phyloP scores from a whole-genome alignment of 2,888 invertebrate genomes.

The Fabriciana adippe region DNA sequence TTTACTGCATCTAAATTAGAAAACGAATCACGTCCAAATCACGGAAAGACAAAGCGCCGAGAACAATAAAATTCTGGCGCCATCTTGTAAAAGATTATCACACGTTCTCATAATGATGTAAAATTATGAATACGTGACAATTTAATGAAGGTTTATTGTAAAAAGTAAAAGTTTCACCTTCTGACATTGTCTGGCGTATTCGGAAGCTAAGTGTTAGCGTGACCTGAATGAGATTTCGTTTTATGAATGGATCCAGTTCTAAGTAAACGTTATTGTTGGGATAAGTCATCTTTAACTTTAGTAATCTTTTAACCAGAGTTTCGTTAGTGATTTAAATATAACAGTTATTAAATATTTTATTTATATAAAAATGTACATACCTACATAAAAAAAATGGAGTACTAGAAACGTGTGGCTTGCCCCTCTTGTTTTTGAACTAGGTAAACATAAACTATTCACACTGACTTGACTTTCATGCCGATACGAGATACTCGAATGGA shows the following conservation, averaged over 20 bases:
- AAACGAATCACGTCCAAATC: constrained; percentile 42
- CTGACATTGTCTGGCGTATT: constrained; percentile 61
- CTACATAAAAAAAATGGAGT: too few relatives aligned
- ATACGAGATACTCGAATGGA: too few relatives aligned
- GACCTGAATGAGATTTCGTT: constrained; percentile 57
- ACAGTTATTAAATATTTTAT: too few relatives aligned
- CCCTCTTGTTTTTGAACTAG: too few relatives aligned
- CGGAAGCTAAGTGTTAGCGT: constrained; percentile 61
- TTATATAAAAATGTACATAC: too few relatives aligned
- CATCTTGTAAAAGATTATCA: constrained; percentile 69
- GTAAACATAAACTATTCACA: too few relatives aligned
- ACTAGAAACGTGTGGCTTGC: too few relatives aligned
- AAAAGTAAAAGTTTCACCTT: constrained; percentile 70
- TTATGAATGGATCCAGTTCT: constrained; percentile 51
- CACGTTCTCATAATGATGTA: constrained; percentile 75
- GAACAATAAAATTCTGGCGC: constrained; percentile 76
- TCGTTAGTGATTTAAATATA: too few relatives aligned
- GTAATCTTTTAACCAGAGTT: background rate
- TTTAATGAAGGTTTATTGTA: constrained; percentile 49
- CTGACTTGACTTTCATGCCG: too few relatives aligned
- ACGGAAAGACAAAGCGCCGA: constrained; percentile 50
- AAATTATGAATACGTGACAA: constrained; percentile 75
- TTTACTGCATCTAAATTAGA: constrained; percentile 30
- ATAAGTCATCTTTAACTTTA: constrained; percentile 2
- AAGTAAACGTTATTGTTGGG: constrained; percentile 13